These are phyloP conservation scores for Nymphalis c-album DNA, from an alignment of 2,888 invertebrate species.

Conservation along the genomic window DNA sequence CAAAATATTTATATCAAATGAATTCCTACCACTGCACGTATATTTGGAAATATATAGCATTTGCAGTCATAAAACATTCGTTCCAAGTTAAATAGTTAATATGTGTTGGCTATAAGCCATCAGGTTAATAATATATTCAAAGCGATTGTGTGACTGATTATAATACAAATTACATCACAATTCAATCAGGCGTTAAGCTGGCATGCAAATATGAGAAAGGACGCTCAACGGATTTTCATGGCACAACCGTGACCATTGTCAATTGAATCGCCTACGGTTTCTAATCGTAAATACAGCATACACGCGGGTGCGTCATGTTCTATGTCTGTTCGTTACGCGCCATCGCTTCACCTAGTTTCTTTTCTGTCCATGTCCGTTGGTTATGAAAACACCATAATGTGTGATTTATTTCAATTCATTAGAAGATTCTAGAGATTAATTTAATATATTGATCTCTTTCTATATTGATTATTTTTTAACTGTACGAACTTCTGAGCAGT, in stretches of 20 bases:
- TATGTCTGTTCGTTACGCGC: constrained; percentile 61
- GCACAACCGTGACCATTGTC: constrained; percentile 31
- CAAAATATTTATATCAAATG: neutral
- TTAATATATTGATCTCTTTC: neutral
- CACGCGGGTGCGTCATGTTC: constrained; percentile 41
- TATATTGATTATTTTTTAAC: no score
- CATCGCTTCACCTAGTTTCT: constrained; percentile 68
- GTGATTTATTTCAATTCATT: neutral
- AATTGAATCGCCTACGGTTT: constrained; percentile 40
- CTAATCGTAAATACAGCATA: constrained; percentile 42
- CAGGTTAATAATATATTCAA: constrained; percentile 13
- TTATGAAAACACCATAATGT: constrained; percentile 43
- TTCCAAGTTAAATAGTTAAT: neutral
- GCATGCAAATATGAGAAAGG: constrained; percentile 47
- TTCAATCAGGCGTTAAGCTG: constrained; percentile 32
- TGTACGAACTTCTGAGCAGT: no score
- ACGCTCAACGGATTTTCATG: constrained; percentile 29
- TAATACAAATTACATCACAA: constrained; percentile 37
- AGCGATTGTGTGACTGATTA: constrained; percentile 27
- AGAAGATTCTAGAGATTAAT: neutral
- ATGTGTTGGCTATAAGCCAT: neutral
- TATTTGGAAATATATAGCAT: no score
- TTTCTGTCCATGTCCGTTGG: constrained; percentile 55
- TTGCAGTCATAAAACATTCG: neutral
- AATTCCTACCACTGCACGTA: no score